These are phyloP conservation scores for Colius striatus DNA, from an alignment of 2,113 vertebrate species.

Conservation along the genomic window DNA sequence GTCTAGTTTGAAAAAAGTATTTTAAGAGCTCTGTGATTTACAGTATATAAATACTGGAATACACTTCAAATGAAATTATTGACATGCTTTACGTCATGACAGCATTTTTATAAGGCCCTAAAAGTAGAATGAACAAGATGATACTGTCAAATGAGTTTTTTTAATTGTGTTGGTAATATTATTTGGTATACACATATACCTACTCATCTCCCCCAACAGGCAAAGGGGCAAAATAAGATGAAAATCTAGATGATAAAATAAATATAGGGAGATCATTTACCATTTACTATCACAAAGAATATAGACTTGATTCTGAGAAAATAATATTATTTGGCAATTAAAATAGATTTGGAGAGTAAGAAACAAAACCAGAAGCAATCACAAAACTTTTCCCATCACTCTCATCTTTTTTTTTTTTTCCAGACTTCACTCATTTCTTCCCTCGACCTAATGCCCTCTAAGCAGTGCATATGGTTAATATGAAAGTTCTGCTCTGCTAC, in stretches of 20 bases:
- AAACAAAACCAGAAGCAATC: not conserved
- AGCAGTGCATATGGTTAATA: not conserved
- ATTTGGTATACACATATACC: not conserved
- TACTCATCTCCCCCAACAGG: not conserved
- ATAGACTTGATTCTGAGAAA: not conserved
- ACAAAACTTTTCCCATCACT: accelerated
- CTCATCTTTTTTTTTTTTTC: not conserved
- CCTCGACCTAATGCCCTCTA: not conserved
- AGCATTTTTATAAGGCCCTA: not conserved
- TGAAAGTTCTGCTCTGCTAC: accelerated
- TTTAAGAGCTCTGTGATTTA: not conserved
- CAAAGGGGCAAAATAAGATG: not conserved
- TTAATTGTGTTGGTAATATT: not conserved
- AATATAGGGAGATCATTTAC: not conserved
- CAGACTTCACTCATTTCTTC: not conserved
- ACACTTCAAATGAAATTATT: not conserved
- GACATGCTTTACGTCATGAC: not conserved
- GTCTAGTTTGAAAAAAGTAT: not conserved
- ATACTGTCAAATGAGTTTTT: not conserved
- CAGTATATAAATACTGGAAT: not conserved
- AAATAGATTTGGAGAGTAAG: not conserved
- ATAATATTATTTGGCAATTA: not conserved
- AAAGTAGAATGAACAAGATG: not conserved
- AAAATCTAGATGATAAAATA: not conserved
- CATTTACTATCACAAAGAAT: not conserved